Evolutionary conservation across 30 jellyfish, hydroid and myxozoan genomes (phyloP).

Genomic region (Cassiopea andromeda): DNA sequence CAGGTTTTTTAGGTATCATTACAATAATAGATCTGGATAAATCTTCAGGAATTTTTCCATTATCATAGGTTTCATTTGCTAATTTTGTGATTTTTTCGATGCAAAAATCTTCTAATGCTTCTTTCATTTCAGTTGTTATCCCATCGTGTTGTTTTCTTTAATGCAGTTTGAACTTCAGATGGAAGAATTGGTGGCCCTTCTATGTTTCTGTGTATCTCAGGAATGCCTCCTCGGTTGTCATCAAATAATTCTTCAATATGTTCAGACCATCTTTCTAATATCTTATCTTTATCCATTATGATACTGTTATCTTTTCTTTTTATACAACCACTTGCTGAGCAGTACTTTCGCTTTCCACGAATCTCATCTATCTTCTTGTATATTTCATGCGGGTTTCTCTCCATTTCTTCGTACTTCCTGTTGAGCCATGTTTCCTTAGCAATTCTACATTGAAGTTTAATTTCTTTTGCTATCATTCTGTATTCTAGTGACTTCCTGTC

Average conservation of each 20-base stretch:
- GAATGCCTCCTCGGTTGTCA: slow-evolving; percentile 3
- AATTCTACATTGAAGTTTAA: not conserved
- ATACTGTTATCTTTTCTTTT: not conserved
- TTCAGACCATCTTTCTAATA: slow-evolving; percentile 6
- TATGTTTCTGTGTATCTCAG: not conserved
- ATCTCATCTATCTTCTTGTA: not conserved
- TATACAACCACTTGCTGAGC: not conserved
- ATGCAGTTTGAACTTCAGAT: slow-evolving; percentile 11
- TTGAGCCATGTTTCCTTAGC: not conserved
- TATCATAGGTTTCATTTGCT: slow-evolving; percentile 15
- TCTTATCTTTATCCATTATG: slow-evolving; percentile 11
- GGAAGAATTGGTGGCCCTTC: slow-evolving; percentile 3
- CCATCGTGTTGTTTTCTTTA: slow-evolving; percentile 10
- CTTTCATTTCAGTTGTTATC: not conserved
- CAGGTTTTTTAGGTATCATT: slow-evolving; percentile 38
- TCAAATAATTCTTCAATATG: not conserved
- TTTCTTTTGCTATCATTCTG: not conserved
- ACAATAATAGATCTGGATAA: slow-evolving; percentile 13
- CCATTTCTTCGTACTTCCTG: slow-evolving; percentile 20
- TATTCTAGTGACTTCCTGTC: not conserved
- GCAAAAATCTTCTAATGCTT: slow-evolving; percentile 9
- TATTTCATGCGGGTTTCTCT: slow-evolving; percentile 1
- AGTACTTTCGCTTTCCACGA: not conserved
- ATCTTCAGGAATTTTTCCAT: slow-evolving; percentile 44
- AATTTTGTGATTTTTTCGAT: slow-evolving; percentile 3